Base-by-base conservation (phyloP, 2,888 invertebrate genomes). In the Zaprionus lineosus region DNA sequence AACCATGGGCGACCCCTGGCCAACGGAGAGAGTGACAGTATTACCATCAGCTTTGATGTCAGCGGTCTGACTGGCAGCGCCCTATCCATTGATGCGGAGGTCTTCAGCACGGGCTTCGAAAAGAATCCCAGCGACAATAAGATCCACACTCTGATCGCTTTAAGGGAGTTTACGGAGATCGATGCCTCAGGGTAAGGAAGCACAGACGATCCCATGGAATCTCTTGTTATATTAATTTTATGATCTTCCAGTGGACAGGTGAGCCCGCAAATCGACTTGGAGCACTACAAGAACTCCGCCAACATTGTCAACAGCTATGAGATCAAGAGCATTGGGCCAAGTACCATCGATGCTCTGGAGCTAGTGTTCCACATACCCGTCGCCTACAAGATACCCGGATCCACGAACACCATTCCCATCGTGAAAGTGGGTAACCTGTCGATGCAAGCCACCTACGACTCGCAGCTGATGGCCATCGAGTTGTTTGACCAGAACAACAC, bases 311-410 rank as follows among this genome's bases (percentile, higher is more conserved):
- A 90, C 57, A 84, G 78, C 39, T 89, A 89, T 56, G 90, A 90
- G 85, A 87, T 90, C 44, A 87, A 87, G 57, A 90, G 90, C 52
- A 87, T 87, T 43, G 90, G 90, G 0, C 90, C 90, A 19, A 90
- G 90, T 69, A 86, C 67, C 3, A 83, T 90, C n/a, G 86, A 87
- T 11, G 83, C 79, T 6, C 61, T 90, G 37, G 86, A 89, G 28
- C 63, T 90, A 0, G 72, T 77, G 2, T 86, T 90, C 15, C 72
- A 76, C 18, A 88, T 90, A 56, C 90, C 90, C 1, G 85, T 90
- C 0, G 87, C 89, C 0, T 89, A 89, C 37, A 84, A 79, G 29
- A 71, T 88, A n/a, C 52, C 82, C 2, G 86, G 86, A 24, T 87
- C 89, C 1, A 44, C 63, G 2, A 72, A 76, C 4, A 76, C 81